Evolutionary conservation across 2,888 invertebrate genomes (phyloP).

Genomic region (Crematogaster levior): DNA sequence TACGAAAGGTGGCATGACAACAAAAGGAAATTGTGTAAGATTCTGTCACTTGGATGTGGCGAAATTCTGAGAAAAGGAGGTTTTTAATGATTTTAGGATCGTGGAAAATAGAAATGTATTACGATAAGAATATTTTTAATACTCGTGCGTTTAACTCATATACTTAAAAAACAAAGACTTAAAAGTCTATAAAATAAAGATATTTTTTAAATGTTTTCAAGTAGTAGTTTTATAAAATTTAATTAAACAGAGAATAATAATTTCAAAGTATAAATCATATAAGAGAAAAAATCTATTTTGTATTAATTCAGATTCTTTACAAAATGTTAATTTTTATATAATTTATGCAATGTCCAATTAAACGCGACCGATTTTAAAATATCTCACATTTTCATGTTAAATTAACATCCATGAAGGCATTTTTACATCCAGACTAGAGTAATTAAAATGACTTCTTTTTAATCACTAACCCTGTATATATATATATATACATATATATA

Average conservation of each 20-base stretch:
- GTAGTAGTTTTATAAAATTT: not conserved
- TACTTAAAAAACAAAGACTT: not conserved
- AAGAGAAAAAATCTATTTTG: not conserved
- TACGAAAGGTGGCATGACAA: slow-evolving; percentile 9
- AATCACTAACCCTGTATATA: slow-evolving; percentile 9
- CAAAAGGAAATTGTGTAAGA: slow-evolving; percentile 4
- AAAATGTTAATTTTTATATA: not conserved
- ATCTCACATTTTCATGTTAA: slow-evolving; percentile 20
- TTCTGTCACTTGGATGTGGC: not conserved
- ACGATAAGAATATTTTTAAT: not conserved
- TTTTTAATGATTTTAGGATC: not conserved
- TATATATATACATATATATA: no score
- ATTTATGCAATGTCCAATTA: not conserved
- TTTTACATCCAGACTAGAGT: slow-evolving; percentile 27
- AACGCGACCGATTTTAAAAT: not conserved
- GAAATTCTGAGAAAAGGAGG: not conserved
- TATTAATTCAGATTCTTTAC: slow-evolving; percentile 11
- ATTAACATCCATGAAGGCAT: slow-evolving; percentile 28
- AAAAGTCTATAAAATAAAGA: not conserved
- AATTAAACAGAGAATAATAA: slow-evolving; percentile 19
- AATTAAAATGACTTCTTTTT: slow-evolving; percentile 30
- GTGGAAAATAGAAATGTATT: slow-evolving; percentile 2
- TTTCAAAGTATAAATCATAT: not conserved
- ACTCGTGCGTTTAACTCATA: not conserved
- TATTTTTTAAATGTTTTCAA: not conserved